phyloP scores from a whole-genome alignment of 2,113 vertebrate genomes.

The Oreochromis niloticus region DNA sequence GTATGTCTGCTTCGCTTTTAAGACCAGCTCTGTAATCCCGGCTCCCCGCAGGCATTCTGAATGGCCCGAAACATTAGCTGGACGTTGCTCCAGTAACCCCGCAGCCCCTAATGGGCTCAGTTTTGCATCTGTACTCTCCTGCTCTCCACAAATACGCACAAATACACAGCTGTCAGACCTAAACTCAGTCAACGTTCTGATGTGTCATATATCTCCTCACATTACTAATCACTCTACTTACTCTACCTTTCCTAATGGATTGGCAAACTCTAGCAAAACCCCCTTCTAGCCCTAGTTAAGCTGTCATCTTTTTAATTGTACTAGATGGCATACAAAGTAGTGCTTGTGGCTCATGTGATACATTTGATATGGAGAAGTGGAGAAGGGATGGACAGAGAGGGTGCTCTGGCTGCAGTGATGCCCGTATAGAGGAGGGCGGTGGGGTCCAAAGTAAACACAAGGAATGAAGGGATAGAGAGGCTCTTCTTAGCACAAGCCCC shows the following conservation, averaged over 20 bases:
- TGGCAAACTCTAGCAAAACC: not conserved
- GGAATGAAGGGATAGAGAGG: conserved; percentile 62
- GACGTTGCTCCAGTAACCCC: conserved; percentile 32
- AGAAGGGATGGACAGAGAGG: not conserved
- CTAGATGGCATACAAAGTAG: not conserved
- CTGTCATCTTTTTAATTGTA: conserved; percentile 14
- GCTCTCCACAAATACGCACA: conserved; percentile 1
- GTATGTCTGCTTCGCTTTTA: conserved; percentile 29
- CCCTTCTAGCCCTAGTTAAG: not conserved
- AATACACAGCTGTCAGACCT: not conserved
- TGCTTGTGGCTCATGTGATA: not conserved
- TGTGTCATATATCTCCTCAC: not conserved
- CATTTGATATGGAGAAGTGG: conserved; percentile 7
- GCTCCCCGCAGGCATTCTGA: conserved; percentile 41
- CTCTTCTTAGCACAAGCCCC: conserved; percentile 57
- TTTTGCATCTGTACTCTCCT: conserved; percentile 5
- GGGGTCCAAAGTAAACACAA: conserved; percentile 64
- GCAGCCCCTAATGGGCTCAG: conserved; percentile 21
- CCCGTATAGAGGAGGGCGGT: not conserved
- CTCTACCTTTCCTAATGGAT: conserved; percentile 6
- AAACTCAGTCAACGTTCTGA: not conserved
- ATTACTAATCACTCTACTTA: conserved; percentile 8
- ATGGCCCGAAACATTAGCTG: conserved; percentile 54
- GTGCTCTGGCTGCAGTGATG: not conserved
- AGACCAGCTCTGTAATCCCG: conserved; percentile 1